Conservation (phyloP, 2,888 invertebrate species). For the Hydrotaea diabolus region DNA sequence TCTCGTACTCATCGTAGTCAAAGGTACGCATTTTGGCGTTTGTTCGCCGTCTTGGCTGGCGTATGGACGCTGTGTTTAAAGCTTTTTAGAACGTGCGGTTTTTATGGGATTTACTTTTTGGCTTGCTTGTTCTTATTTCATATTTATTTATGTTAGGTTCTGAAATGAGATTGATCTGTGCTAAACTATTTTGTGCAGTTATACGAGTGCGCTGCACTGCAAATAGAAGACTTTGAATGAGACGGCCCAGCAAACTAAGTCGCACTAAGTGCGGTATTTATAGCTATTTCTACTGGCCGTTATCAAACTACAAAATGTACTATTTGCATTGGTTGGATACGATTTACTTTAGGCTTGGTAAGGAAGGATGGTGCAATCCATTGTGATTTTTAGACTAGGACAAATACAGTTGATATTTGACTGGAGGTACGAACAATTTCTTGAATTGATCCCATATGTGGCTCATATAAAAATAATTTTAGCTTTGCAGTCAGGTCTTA, state of each 20-base stretch:
- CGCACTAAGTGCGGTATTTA: background rate
- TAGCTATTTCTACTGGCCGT: too few relatives aligned
- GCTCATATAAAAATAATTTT: too few relatives aligned
- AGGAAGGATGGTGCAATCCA: too few relatives aligned
- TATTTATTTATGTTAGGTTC: slow-evolving; percentile 57
- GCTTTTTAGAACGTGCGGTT: slow-evolving; percentile 58
- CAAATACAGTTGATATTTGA: too few relatives aligned
- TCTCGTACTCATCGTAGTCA: background rate
- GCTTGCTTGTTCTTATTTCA: background rate
- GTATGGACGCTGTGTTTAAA: background rate
- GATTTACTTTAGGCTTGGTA: too few relatives aligned
- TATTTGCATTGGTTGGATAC: too few relatives aligned
- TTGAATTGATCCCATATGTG: too few relatives aligned
- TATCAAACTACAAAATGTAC: too few relatives aligned
- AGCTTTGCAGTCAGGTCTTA: too few relatives aligned
- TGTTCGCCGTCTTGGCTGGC: background rate
- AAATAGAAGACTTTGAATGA: background rate
- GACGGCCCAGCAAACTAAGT: background rate
- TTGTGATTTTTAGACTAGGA: too few relatives aligned
- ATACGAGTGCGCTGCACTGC: slow-evolving; percentile 47
- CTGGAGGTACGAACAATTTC: too few relatives aligned
- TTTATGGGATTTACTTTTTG: slow-evolving; percentile 37
- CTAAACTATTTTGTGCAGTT: slow-evolving; percentile 61
- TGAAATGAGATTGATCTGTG: slow-evolving; percentile 61
- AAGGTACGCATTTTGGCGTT: slow-evolving; percentile 56